Evolutionary conservation across 2,888 invertebrate genomes (phyloP).

Genomic region (Erebia aethiops): DNA sequence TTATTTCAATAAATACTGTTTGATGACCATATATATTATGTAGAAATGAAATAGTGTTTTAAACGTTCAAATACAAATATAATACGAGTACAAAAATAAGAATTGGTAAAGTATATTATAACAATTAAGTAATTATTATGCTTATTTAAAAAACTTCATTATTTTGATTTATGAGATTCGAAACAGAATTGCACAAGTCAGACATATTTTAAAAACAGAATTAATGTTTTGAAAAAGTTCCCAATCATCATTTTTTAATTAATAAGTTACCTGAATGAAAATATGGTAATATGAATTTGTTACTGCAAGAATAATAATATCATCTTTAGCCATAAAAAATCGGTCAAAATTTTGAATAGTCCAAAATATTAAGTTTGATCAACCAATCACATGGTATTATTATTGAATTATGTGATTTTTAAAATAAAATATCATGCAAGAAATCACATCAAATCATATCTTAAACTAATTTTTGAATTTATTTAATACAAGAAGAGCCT

Average conservation of each 20-base stretch:
- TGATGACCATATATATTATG: neutral
- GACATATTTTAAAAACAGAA: neutral
- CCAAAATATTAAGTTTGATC: constrained; percentile 8
- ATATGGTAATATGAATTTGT: constrained; percentile 21
- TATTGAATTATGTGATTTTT: constrained; percentile 29
- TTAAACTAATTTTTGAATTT: neutral
- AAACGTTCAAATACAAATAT: neutral
- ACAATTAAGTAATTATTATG: neutral
- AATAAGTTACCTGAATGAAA: constrained; percentile 6
- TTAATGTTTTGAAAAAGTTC: neutral
- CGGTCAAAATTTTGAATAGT: constrained; percentile 24
- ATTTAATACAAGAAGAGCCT: neutral
- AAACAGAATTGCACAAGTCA: constrained; percentile 1
- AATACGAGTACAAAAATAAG: neutral
- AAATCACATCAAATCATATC: constrained; percentile 34
- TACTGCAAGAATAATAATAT: constrained; percentile 29
- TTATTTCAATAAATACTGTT: neutral
- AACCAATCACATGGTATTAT: constrained; percentile 30
- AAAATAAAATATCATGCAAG: constrained; percentile 36
- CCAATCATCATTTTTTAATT: neutral
- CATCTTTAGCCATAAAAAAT: constrained; percentile 27
- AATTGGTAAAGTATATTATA: neutral
- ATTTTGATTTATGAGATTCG: neutral
- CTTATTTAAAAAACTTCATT: neutral
- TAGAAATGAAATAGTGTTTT: neutral